phyloP scores from a whole-genome alignment of 2,888 invertebrate species.

The Catocala nupta region DNA sequence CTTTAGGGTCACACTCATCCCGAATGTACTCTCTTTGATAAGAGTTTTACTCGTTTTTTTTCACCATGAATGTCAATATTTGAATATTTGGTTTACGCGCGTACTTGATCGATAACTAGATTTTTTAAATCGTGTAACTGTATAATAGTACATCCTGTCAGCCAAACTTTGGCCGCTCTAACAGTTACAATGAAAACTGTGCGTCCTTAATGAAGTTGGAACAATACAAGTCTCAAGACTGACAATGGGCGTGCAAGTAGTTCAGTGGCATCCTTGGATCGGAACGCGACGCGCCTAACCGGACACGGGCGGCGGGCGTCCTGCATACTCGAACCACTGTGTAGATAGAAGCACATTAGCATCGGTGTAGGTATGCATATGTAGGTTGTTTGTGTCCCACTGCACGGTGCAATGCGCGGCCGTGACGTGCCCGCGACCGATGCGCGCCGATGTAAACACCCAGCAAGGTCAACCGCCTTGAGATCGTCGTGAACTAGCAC shows the following conservation, averaged over 20 bases:
- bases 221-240: slow-evolving; percentile 17
- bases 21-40: no score
- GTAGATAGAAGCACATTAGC: slow-evolving; percentile 66
- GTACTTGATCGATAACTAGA: no score
- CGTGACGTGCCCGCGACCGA: slow-evolving; percentile 78
- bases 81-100: no score
- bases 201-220: neutral
- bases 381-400: slow-evolving; percentile 80
- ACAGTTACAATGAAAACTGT: neutral
- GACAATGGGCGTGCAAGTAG: slow-evolving; percentile 54
- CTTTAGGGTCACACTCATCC: no score
- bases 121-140: no score
- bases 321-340: slow-evolving; percentile 78
- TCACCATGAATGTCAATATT: no score
- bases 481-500: slow-evolving; percentile 60
- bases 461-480: slow-evolving; percentile 81
- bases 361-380: slow-evolving; percentile 66
- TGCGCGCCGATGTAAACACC: slow-evolving; percentile 77
- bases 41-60: no score
- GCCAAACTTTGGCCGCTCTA: neutral
- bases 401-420: slow-evolving; percentile 76
- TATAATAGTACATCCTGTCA: no score
- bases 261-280: slow-evolving; percentile 73
- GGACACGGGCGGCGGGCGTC: slow-evolving; percentile 76
- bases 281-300: slow-evolving; percentile 73